Base-by-base conservation (phyloP, 2,888 invertebrate genomes). In the Acrobasis suavella region DNA sequence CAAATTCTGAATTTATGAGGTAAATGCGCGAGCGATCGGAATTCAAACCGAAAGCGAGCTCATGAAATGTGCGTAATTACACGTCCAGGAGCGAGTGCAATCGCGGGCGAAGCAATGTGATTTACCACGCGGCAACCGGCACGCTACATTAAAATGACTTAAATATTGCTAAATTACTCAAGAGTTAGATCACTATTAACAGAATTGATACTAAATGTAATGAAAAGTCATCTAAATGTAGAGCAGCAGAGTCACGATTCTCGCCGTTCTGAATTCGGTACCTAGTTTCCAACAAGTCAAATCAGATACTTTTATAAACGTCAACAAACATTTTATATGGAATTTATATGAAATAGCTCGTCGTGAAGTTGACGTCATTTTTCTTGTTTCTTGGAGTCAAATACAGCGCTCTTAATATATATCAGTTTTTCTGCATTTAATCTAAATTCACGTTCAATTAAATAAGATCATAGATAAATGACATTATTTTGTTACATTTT, bases 241-340 rank as follows among this genome's bases (percentile, higher is more conserved):
- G 58, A 58, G 51, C 63, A 64, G 50, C n/a, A 15, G 38, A 60
- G 70, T 73, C 71, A 73, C 72, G 72, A 72, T 64, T 62, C 42
- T 58, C 72, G 65, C 69, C 1, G 63, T 69, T 67, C 64, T 69
- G 67, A 69, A 71, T 22, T 1, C 22, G 22, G n/a, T n/a, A n/a
- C n/a, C 22, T 22, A 2, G 22, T 22, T 22, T 22, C 22, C 22
- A 22, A 22, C 22, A 22, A 22, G 22, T 22, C 3, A 3, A 22
- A 22, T 22, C 22, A 22, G 2, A 22, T 3, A 22, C 22, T 22
- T 22, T 22, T 22, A 1, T 22, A 22, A 22, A 22, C 22, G 3
- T 22, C 22, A 22, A 22, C 22, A 22, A 22, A 22, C 22, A 22
- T 22, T 22, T 22, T 3, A 1, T 22, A 22, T 22, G 22, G 22